Base-by-base conservation (phyloP, 2,797 vertebrate genomes). In the Gobionotothen gibberifrons region DNA sequence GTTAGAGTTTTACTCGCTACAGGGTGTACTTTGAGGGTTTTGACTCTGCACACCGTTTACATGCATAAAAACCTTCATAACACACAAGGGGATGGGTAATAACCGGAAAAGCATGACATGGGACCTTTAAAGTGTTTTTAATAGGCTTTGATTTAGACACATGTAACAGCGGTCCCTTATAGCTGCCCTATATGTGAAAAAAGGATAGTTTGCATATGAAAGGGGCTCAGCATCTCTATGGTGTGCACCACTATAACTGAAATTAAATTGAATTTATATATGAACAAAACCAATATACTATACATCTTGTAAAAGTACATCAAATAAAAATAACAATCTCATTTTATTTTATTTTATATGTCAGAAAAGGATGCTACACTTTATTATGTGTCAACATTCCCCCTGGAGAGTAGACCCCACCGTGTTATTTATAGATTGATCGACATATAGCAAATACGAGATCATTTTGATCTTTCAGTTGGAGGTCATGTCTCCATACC, bases 91-190 rank as follows among this genome's bases (percentile, higher is more conserved):
- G n/a, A n/a, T n/a, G n/a, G n/a, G n/a, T n/a, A n/a, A n/a, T n/a
- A n/a, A n/a, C n/a, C n/a, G n/a, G n/a, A n/a, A n/a, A n/a, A n/a
- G n/a, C n/a, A n/a, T n/a, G n/a, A n/a, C n/a, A n/a, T n/a, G n/a
- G n/a, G n/a, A n/a, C n/a, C n/a, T n/a, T n/a, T n/a, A n/a, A 14
- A 14, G 5, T 54, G 36, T 19, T 59, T 26, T 66, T 47, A 70
- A 60, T 64, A 61, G 47, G 9, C 32, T 78, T 42, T 62, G 36
- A 32, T 73, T 69, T 55, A 48, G 36, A 52, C 22, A 17, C 7
- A 63, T 59, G 53, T 46, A n/a, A 39, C 4, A 42, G 13, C 46
- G 9, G 29, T 15, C 39, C 14, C 39, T 13, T 32, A n/a, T 26
- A 32, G 32, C 46, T 54, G 2, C 13, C 7, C 55, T 53, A 19